Evolutionary conservation across 1,140 invertebrate genomes (phyloP).

Genomic region (Drosophila ananassae): DNA sequence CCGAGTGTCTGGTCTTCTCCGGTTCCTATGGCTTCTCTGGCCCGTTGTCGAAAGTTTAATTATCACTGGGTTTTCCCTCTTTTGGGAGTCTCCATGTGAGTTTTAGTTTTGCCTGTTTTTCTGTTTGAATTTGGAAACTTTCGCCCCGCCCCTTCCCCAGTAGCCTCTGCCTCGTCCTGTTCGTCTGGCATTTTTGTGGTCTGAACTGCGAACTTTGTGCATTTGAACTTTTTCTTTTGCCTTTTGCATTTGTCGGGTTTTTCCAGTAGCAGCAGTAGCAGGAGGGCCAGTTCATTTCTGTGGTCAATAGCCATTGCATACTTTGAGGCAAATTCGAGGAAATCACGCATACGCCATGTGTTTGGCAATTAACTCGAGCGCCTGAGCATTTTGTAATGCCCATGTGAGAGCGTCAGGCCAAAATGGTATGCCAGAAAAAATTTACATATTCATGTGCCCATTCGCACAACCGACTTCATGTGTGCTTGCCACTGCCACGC

Average conservation of each 20-base stretch:
- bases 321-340: conserved; percentile 54
- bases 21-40: conserved; percentile 6
- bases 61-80: conserved; percentile 67
- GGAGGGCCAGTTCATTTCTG: conserved; percentile 30
- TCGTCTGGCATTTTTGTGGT: conserved; percentile 56
- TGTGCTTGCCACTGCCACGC: not conserved
- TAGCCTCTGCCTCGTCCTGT: not conserved
- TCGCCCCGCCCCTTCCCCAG: conserved; percentile 3
- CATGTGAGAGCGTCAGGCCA: conserved; percentile 9
- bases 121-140: conserved; percentile 66
- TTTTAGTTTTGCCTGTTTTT: conserved; percentile 28
- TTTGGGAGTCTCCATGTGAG: conserved; percentile 29
- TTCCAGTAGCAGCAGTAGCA: not conserved
- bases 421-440: conserved; percentile 29
- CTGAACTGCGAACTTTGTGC: conserved; percentile 55
- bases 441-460: conserved; percentile 68
- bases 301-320: conserved; percentile 77
- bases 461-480: not conserved
- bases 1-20: conserved; percentile 54
- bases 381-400: conserved; percentile 58
- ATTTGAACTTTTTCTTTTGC: conserved; percentile 30
- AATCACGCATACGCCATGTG: conserved; percentile 64
- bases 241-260: conserved; percentile 7
- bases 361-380: conserved; percentile 58
- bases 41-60: conserved; percentile 78